Conservation (phyloP, 2,113 vertebrate genomes). For the Trogon surrucura region DNA sequence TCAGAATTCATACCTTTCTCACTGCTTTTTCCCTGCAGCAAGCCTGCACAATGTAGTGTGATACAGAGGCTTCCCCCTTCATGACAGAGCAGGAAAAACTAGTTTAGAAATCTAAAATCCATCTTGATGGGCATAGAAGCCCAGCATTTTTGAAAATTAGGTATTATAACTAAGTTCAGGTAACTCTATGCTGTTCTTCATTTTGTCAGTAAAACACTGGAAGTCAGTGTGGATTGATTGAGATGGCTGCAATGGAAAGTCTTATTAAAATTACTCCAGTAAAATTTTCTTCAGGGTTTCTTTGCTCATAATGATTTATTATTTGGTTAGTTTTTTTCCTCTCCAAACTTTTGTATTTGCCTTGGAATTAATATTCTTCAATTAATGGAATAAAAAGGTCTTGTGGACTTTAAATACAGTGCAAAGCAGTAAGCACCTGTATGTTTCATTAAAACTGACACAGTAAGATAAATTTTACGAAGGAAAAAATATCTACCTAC, state of each 20-base stretch:
- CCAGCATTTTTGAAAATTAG: not conserved
- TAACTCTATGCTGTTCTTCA: not conserved
- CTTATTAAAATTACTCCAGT: not conserved
- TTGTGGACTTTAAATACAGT: not conserved
- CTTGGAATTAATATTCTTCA: not conserved
- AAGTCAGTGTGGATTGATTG: not conserved
- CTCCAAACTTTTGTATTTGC: not conserved
- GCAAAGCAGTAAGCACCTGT: not conserved
- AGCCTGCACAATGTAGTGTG: not conserved
- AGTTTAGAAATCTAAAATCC: not conserved
- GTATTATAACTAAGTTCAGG: not conserved
- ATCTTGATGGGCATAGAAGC: not conserved
- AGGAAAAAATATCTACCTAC: not conserved
- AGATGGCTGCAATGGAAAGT: not conserved
- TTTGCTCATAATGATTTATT: not conserved
- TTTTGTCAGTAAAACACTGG: not conserved
- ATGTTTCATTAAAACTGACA: not conserved
- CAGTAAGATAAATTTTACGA: not conserved
- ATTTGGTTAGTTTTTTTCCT: not conserved
- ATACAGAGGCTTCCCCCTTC: not conserved
- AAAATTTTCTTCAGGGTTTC: not conserved
- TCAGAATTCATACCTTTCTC: too few relatives aligned
- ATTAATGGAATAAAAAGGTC: not conserved
- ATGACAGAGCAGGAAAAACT: accelerated
- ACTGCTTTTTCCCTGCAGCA: not conserved